Evolutionary conservation across 1,140 invertebrate genomes (phyloP), one percentile per base, ranked within the genome.

Genomic region (Bombyx mori): DNA sequence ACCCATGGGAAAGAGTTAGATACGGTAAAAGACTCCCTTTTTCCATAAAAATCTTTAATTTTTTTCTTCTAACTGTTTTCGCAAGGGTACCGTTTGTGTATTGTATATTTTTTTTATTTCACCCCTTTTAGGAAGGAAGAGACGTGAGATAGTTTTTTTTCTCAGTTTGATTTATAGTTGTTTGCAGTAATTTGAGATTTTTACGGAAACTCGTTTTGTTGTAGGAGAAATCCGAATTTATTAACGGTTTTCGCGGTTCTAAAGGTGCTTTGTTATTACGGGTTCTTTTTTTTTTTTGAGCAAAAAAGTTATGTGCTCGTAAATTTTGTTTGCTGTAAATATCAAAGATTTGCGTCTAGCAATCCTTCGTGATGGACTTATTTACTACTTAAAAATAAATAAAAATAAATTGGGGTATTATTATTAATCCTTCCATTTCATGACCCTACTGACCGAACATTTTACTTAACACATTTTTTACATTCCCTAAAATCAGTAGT

Each of bases 1-100:
- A 87, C 78, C 78, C 82, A 84, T 85, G 84, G 82, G 84, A 87
- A 87, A 87, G 82, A 85, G 84, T 85, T 85, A 77, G 72, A 69
- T 72, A 74, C 65, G 69, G 61, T 69, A 61, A 60, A 58, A 53
- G 8, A 64, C 58, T 67, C 52, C 58, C 67, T 63, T 67, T 68
- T 77, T 75, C 72, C 69, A 60, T 61, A 35, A 51, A 51, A 77
- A 75, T 84, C 76, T 85, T 81, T 73, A 75, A 78, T 80, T 79
- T 76, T 73, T 60, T 54, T 75, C 72, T 59, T 48, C 35, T 82
- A 80, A 79, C 77, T 77, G 77, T 86, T 81, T 35, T 73, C 58
- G 69, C 65, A 49, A 69, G 63, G 68, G 78, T 74, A 71, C 75
- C 81, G 58, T 56, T 56, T 48, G 12, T 8, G 58, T 65, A 65